Base-by-base conservation (phyloP, 1,140 invertebrate species). In the Gonatopus flavifemur region DNA sequence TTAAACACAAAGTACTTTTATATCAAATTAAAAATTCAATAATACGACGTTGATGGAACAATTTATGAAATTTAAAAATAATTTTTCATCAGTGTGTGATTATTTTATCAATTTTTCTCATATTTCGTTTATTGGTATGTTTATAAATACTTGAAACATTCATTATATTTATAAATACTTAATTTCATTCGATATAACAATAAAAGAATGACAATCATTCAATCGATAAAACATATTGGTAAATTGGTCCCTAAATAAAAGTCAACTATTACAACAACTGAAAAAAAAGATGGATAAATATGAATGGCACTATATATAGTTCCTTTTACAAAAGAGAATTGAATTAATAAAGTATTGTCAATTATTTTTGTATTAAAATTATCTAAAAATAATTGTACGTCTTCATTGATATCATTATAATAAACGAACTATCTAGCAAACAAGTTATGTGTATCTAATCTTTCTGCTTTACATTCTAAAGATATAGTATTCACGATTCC, bases 241-340 rank as follows among this genome's bases (percentile, higher is more conserved):
- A 59, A 24, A 43, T 46, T 50, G 30, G 18, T 46, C n/a, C 13
- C 22, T 59, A 49, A 49, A 41, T 44, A 46, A 51, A 42, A 22
- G 33, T 16, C 24, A 44, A 42, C 44, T n/a, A 30, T 25, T 36
- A 19, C 19, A 35, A 46, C 22, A 40, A 39, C 37, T 48, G 37
- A 20, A 36, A 49, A 39, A 60, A 16, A 12, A 55, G 33, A 36
- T 36, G 33, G 33, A 36, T 36, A 15, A 36, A n/a, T n/a, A n/a
- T n/a, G n/a, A 54, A 59, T 54, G 55, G 46, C 56, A 55, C 56
- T 22, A 49, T 38, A n/a, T n/a, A n/a, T n/a, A n/a, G n/a, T n/a
- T n/a, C n/a, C n/a, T n/a, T n/a, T n/a, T n/a, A n/a, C n/a, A n/a
- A n/a, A n/a, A n/a, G n/a, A n/a, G n/a, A n/a, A n/a, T n/a, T n/a